Conservation (phyloP, 2,888 invertebrate species). For the Ochropleura leucogaster region DNA sequence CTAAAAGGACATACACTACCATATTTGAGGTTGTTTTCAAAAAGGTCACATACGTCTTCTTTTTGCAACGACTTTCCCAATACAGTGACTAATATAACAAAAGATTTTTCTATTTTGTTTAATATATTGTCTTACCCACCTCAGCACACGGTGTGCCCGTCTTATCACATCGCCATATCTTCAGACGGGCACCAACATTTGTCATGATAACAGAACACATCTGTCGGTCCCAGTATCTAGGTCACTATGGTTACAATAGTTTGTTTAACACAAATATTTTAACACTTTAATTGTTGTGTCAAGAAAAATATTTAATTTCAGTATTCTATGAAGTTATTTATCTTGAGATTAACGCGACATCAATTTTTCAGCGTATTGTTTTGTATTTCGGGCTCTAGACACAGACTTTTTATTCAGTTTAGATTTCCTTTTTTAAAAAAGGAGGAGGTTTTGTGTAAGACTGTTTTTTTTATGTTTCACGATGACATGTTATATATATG, state of each 20-base stretch:
- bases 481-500: no score
- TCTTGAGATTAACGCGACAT: not conserved
- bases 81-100: not conserved
- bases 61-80: not conserved
- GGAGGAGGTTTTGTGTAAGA: no score
- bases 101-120: not conserved
- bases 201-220: conserved; percentile 52
- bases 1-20: no score
- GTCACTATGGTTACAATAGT: conserved; percentile 40
- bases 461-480: no score
- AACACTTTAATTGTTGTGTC: conserved; percentile 4
- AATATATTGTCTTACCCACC: not conserved
- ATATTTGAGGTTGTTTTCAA: not conserved
- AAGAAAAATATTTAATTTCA: conserved; percentile 19
- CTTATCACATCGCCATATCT: conserved; percentile 50
- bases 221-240: conserved; percentile 37
- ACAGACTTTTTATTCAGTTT: no score
- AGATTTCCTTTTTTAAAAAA: no score
- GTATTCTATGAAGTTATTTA: not conserved
- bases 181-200: conserved; percentile 34
- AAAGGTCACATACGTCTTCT: no score
- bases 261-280: conserved; percentile 30
- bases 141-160: not conserved
- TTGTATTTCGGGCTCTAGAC: no score
- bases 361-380: no score